Percentiles rank a stretch among this genome's conserved stretches.
Evolutionary conservation across 2,888 invertebrate species (phyloP).

Genomic region (Trimorus sp.): DNA sequence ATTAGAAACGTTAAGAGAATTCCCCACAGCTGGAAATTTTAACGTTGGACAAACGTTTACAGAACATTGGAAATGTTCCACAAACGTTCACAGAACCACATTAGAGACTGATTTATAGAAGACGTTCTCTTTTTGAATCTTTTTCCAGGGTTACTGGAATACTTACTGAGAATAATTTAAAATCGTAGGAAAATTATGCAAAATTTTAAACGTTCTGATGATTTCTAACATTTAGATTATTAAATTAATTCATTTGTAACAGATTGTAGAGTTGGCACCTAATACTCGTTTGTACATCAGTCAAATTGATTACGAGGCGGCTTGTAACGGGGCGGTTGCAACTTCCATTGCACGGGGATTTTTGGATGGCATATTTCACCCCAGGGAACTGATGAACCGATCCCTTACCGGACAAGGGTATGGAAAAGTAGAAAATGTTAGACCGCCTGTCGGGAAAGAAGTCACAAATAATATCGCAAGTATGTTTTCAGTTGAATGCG

Average conservation of each 20-base stretch:
- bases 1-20: too few species aligned
- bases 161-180: too few species aligned
- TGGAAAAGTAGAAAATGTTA: neutral
- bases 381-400: neutral
- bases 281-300: neutral
- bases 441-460: constrained; percentile 4
- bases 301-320: neutral
- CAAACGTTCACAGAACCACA: too few species aligned
- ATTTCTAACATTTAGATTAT: too few species aligned
- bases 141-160: too few species aligned
- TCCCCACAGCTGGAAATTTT: too few species aligned
- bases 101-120: too few species aligned
- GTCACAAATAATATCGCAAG: constrained; percentile 8
- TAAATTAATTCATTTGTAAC: neutral
- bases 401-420: constrained; percentile 19
- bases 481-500: neutral
- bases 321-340: neutral
- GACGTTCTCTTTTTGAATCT: too few species aligned
- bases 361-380: constrained; percentile 13
- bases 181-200: too few species aligned
- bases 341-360: neutral
- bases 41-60: too few species aligned
- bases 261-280: constrained; percentile 16
- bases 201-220: too few species aligned
- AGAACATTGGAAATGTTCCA: too few species aligned